Percentiles rank a stretch among this genome's conserved stretches.
phyloP scores from a whole-genome alignment of 2,888 invertebrate species.

The Platycnemis pennipes region DNA sequence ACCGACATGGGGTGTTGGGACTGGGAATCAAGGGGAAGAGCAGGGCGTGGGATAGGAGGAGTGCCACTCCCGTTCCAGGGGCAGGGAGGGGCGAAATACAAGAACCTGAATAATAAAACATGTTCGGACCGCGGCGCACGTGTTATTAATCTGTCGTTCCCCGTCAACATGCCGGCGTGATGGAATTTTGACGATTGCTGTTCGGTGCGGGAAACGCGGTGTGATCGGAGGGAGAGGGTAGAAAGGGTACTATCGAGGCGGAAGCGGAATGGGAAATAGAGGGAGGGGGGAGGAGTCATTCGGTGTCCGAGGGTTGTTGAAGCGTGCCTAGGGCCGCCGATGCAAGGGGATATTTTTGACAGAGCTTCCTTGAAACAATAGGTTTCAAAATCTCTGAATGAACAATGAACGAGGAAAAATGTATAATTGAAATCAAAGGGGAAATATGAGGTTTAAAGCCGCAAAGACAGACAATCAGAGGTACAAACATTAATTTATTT shows the following conservation, averaged over 20 bases:
- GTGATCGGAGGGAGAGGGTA: background rate
- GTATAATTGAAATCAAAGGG: background rate
- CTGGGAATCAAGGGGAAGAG: background rate
- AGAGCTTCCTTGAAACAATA: background rate
- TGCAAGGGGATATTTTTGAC: background rate
- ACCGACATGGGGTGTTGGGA: background rate
- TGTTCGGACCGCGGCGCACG: background rate
- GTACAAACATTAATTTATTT: too few relatives aligned
- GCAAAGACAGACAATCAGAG: too few relatives aligned
- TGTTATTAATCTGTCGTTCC: slow-evolving; percentile 35
- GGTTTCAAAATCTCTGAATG: background rate
- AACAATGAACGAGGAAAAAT: background rate
- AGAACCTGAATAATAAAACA: slow-evolving; percentile 14
- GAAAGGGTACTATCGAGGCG: too few relatives aligned
- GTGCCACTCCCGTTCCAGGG: background rate
- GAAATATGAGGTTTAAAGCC: background rate
- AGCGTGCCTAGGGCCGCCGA: background rate
- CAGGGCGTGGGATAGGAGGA: too few relatives aligned
- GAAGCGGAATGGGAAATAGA: background rate
- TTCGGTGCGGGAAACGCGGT: background rate
- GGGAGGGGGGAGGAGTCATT: background rate
- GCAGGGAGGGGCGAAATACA: background rate
- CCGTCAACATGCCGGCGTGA: slow-evolving; percentile 15
- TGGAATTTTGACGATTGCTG: slow-evolving; percentile 41
- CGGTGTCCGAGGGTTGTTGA: slow-evolving; percentile 36